A percentile compares a stretch with the other conserved stretches of the same genome.
phyloP scores from a whole-genome alignment of 1,140 invertebrate genomes.

The Cardiocondyla obscurior region DNA sequence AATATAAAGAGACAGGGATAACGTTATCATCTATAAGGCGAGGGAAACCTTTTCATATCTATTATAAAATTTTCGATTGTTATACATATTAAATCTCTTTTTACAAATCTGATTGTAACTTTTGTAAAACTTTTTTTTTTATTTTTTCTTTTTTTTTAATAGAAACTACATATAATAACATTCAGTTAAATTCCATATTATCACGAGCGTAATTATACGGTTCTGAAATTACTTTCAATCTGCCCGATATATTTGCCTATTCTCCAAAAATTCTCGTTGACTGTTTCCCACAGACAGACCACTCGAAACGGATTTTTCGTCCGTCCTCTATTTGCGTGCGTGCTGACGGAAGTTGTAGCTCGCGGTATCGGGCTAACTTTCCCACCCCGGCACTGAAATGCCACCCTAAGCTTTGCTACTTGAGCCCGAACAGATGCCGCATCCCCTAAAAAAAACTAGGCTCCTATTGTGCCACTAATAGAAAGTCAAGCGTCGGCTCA shows the following conservation, averaged over 20 bases:
- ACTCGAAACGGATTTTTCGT: slow-evolving; percentile 7
- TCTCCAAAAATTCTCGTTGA: slow-evolving; percentile 12
- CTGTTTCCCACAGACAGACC: slow-evolving; percentile 48
- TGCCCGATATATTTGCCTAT: background rate
- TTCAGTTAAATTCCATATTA: background rate
- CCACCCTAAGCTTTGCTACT: slow-evolving; percentile 76
- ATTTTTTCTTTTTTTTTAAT: background rate
- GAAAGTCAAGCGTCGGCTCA: slow-evolving; percentile 77
- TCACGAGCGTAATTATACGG: background rate
- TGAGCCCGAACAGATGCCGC: slow-evolving; percentile 82
- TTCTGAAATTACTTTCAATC: background rate
- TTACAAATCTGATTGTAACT: background rate
- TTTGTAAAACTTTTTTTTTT: background rate
- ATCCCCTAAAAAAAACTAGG: slow-evolving; percentile 69
- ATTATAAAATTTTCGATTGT: too few relatives aligned
- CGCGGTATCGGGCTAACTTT: slow-evolving; percentile 58
- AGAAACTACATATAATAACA: background rate
- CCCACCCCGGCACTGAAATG: slow-evolving; percentile 38
- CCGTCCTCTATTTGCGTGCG: slow-evolving; percentile 22
- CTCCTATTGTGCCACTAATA: slow-evolving; percentile 81
- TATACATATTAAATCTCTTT: background rate
- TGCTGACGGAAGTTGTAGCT: slow-evolving; percentile 74
- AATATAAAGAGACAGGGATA: too few relatives aligned
- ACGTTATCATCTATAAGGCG: too few relatives aligned
- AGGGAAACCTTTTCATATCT: too few relatives aligned